Percentiles rank a stretch among this genome's conserved stretches.
Evolutionary conservation across 2,797 vertebrate species (phyloP).

Genomic region (Coluber constrictor): DNA sequence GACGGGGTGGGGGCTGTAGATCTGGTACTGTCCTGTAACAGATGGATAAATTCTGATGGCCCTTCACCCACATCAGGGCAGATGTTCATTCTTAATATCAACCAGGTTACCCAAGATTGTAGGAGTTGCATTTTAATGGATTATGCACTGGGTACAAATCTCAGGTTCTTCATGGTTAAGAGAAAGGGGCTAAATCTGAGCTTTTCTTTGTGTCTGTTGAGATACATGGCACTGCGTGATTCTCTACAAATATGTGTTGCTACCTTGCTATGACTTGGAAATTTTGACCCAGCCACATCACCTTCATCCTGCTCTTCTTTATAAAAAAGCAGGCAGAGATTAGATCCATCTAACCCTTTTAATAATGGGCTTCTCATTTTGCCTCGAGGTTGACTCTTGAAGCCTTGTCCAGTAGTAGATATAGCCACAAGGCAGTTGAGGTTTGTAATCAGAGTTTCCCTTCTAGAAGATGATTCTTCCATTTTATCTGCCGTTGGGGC

Average conservation of each 20-base stretch:
- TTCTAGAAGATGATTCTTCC: too few species aligned
- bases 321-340: background rate
- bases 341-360: background rate
- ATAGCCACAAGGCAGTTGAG: too few species aligned
- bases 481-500: too few species aligned
- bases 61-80: background rate
- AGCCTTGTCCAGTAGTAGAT: too few species aligned
- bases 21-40: background rate
- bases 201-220: background rate
- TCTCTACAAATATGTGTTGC: background rate
- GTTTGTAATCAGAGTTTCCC: too few species aligned
- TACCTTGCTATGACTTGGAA: background rate
- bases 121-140: background rate
- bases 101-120: background rate
- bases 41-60: background rate
- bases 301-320: background rate
- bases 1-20: background rate
- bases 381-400: too few species aligned
- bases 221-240: background rate
- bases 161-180: background rate
- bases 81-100: background rate
- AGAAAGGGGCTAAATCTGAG: background rate
- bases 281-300: background rate
- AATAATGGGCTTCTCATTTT: background rate
- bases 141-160: background rate